These are phyloP conservation scores for Syrmaticus mikado DNA, from an alignment of 2,113 vertebrate species.

Conservation along the genomic window DNA sequence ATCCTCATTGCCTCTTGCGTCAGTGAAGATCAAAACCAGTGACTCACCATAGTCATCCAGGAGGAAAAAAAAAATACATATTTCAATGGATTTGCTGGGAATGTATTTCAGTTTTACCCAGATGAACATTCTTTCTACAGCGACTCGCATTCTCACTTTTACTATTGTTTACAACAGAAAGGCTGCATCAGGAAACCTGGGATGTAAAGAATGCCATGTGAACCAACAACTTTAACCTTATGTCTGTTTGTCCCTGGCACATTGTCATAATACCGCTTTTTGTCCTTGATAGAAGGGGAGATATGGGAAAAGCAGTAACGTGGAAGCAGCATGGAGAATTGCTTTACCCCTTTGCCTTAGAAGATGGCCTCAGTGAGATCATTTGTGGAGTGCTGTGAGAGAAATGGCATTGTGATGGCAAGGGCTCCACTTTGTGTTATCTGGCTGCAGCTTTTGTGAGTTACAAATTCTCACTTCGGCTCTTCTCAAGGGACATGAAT, in stretches of 20 bases:
- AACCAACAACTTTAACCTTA: background rate
- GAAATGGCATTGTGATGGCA: background rate
- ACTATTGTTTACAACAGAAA: background rate
- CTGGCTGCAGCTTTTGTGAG: conserved; percentile 34
- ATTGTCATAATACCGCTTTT: background rate
- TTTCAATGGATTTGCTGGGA: background rate
- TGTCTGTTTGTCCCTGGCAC: background rate
- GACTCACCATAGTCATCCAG: background rate
- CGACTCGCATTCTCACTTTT: background rate
- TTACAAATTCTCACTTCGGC: background rate
- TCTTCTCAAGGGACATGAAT: conserved; percentile 41
- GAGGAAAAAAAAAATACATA: background rate
- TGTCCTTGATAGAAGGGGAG: background rate
- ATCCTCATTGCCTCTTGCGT: background rate
- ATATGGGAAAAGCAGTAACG: conserved; percentile 5
- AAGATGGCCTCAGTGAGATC: background rate
- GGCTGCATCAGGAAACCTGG: background rate
- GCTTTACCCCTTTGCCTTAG: background rate
- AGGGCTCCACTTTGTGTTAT: background rate
- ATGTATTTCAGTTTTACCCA: background rate
- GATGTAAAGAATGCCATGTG: background rate
- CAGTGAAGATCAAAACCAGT: background rate
- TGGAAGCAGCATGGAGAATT: background rate
- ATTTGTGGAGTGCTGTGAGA: background rate
- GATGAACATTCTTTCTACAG: background rate